phyloP scores from a whole-genome alignment of 2,113 vertebrate species.

The Vanacampus margaritifer region DNA sequence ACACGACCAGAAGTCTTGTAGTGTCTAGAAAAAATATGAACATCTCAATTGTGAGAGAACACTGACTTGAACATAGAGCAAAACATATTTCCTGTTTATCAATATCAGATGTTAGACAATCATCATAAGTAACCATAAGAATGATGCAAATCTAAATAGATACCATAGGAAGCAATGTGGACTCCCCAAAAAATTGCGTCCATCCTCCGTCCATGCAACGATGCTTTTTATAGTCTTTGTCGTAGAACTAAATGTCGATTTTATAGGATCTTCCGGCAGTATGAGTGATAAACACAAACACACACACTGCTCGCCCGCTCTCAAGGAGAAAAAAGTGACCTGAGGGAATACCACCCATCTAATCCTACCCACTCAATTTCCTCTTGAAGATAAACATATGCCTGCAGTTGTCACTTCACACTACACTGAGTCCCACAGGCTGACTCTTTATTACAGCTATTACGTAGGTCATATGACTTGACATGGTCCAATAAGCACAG shows the following conservation, averaged over 20 bases:
- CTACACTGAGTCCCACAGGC: conserved; percentile 45
- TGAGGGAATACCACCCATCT: conserved; percentile 31
- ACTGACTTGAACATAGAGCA: conserved; percentile 11
- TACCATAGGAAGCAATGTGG: conserved; percentile 31
- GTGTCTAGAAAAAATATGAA: no score
- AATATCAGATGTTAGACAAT: conserved; percentile 58
- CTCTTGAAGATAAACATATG: conserved; percentile 34
- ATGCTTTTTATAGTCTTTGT: neutral
- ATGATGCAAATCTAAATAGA: conserved; percentile 14
- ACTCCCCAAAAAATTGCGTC: conserved; percentile 25
- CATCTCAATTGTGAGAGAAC: conserved; percentile 2
- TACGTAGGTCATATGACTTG: conserved; percentile 13
- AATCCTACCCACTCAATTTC: conserved; percentile 47
- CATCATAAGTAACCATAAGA: neutral
- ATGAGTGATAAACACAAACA: neutral
- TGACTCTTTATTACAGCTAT: conserved; percentile 35
- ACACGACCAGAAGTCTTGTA: no score
- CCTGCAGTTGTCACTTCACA: conserved; percentile 15
- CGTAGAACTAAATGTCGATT: neutral
- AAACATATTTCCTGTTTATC: conserved; percentile 24
- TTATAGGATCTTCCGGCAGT: neutral
- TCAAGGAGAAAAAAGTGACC: conserved; percentile 35
- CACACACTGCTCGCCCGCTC: neutral
- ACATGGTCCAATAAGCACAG: neutral
- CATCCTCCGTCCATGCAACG: neutral